phyloP scores from a whole-genome alignment of 2,888 invertebrate species.

The Polietes domitor region DNA sequence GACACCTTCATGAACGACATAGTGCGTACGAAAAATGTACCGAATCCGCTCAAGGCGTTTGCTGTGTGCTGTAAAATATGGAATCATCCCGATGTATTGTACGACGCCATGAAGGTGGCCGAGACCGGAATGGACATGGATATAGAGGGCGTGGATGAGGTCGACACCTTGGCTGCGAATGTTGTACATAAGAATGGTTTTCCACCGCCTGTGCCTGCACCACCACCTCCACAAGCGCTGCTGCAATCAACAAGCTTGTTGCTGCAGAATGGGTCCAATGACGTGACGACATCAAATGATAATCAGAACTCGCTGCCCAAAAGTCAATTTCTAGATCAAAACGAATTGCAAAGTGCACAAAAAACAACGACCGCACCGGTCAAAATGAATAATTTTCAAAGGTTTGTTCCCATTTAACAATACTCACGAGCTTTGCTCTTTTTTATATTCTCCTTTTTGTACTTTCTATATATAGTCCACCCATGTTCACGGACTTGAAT shows the following conservation, averaged over 20 bases:
- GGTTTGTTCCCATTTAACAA: conserved; percentile 36
- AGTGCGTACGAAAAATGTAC: conserved; percentile 91
- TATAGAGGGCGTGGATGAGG: conserved; percentile 87
- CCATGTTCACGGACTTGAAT: conserved; percentile 56
- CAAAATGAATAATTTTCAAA: conserved; percentile 50
- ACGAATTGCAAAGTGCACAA: conserved; percentile 10
- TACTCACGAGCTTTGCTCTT: background rate
- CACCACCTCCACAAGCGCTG: background rate
- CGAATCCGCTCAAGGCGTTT: conserved; percentile 98
- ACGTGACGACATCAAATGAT: background rate
- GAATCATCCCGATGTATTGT: conserved; percentile 96
- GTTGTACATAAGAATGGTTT: conserved; percentile 57
- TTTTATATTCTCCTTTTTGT: conserved; percentile 41
- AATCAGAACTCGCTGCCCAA: conserved; percentile 2
- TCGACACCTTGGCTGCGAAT: conserved; percentile 39
- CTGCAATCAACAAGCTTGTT: background rate
- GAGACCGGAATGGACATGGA: conserved; percentile 90
- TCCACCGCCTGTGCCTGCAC: conserved; percentile 36
- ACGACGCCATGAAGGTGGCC: conserved; percentile 92
- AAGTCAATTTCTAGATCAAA: conserved; percentile 22
- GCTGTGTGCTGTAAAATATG: conserved; percentile 99
- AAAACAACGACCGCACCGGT: background rate
- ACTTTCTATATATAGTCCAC: conserved; percentile 38
- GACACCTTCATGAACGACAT: conserved; percentile 96
- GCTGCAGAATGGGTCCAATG: background rate